Evolutionary conservation across 1,140 invertebrate genomes (phyloP).

Genomic region (Leucophenga varia): DNA sequence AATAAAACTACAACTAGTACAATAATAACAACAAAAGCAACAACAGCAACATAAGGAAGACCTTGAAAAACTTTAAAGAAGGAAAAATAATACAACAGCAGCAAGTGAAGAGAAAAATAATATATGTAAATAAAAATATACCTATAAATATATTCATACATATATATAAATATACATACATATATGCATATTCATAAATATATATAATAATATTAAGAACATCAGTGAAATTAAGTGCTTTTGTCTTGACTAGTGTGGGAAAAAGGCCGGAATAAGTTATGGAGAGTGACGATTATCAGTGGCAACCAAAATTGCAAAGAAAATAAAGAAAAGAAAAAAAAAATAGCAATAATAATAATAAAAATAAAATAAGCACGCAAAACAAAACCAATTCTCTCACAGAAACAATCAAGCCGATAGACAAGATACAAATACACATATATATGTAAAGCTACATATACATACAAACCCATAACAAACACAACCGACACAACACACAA

Average conservation of each 20-base stretch:
- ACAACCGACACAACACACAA: constrained; percentile 3
- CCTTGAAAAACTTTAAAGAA: constrained; percentile 49
- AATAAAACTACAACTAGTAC: no score
- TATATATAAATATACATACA: no score
- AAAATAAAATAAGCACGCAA: constrained; percentile 10
- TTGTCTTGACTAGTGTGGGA: no score
- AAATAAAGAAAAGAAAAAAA: constrained; percentile 9
- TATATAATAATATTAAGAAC: no score
- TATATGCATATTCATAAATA: no score
- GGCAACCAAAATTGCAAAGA: neutral
- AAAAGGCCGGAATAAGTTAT: constrained; percentile 31
- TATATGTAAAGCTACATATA: constrained; percentile 8
- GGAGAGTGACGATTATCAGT: constrained; percentile 47
- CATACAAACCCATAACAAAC: neutral
- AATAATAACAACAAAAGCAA: constrained; percentile 22
- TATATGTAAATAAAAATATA: no score
- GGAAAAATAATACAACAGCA: constrained; percentile 24
- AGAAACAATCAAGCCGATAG: constrained; percentile 15
- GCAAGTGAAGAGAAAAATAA: constrained; percentile 17
- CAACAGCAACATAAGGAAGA: constrained; percentile 29
- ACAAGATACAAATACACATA: no score
- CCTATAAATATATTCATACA: no score
- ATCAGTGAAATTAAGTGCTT: no score
- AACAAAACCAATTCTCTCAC: constrained; percentile 10
- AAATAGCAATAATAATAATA: constrained; percentile 11